phyloP scores from a whole-genome alignment of 2,797 vertebrate species.

The Sparus aurata region DNA sequence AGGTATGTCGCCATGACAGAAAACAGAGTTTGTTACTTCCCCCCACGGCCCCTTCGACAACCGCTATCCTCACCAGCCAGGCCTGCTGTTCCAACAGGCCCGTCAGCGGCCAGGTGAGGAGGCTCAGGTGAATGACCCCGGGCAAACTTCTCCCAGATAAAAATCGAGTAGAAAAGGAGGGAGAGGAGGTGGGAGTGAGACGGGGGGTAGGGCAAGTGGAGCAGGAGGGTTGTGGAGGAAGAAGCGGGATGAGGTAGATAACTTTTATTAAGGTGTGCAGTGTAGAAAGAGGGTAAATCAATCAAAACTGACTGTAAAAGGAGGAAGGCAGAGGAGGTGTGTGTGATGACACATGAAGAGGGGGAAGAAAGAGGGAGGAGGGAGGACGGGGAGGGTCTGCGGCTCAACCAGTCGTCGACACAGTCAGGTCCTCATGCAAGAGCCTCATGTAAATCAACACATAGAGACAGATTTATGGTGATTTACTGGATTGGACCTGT shows the following conservation, averaged over 20 bases:
- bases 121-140: slow-evolving; percentile 83
- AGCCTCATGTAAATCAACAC: slow-evolving; percentile 29
- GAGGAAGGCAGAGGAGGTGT: slow-evolving; percentile 4
- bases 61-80: slow-evolving; percentile 59
- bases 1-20: slow-evolving; percentile 64
- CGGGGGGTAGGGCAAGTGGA: slow-evolving; percentile 8
- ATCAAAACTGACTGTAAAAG: not conserved
- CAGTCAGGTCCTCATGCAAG: slow-evolving; percentile 11
- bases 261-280: slow-evolving; percentile 27
- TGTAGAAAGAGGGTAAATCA: not conserved
- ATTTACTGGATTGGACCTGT: not conserved
- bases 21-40: slow-evolving; percentile 58
- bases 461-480: not conserved
- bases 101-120: slow-evolving; percentile 75
- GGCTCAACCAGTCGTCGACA: slow-evolving; percentile 12
- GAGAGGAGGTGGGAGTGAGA: slow-evolving; percentile 18
- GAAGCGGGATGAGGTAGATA: slow-evolving; percentile 13
- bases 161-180: slow-evolving; percentile 25
- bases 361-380: not conserved
- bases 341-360: slow-evolving; percentile 13
- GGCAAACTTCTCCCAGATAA: slow-evolving; percentile 70
- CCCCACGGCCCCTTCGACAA: slow-evolving; percentile 56
- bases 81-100: slow-evolving; percentile 48
- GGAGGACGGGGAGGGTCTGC: not conserved
- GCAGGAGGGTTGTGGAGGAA: slow-evolving; percentile 6